phyloP scores from a whole-genome alignment of 2,113 vertebrate genomes.

The Odobenus rosmarus region DNA sequence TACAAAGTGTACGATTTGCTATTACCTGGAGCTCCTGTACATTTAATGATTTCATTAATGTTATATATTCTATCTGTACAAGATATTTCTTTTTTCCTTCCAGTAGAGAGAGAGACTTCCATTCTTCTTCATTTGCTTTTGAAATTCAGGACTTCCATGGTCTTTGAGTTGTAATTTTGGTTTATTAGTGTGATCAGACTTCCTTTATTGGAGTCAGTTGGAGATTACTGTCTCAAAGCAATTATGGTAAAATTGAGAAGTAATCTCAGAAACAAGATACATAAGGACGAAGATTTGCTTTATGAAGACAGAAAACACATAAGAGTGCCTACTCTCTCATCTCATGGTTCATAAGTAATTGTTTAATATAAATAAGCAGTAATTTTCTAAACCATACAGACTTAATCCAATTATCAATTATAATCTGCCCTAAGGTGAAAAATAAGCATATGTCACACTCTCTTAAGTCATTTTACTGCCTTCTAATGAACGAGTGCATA shows the following conservation, averaged over 20 bases:
- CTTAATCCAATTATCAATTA: not conserved
- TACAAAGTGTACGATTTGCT: not conserved
- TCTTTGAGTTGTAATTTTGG: not conserved
- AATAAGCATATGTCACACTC: not conserved
- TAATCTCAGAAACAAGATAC: not conserved
- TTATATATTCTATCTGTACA: not conserved
- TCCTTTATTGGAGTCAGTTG: not conserved
- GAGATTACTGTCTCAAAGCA: not conserved
- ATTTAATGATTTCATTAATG: constrained; percentile 22
- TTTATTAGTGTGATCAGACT: not conserved
- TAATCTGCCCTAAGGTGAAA: not conserved
- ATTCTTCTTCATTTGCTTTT: not conserved
- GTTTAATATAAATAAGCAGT: not conserved
- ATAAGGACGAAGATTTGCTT: not conserved
- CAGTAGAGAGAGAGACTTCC: not conserved
- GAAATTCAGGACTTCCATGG: not conserved
- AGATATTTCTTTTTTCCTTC: not conserved
- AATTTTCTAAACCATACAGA: not conserved
- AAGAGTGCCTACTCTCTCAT: not conserved
- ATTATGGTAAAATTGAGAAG: not conserved
- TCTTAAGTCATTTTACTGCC: not conserved
- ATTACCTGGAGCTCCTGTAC: not conserved
- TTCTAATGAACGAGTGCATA: not conserved
- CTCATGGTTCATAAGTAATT: not conserved
- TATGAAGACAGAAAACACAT: not conserved